These are phyloP conservation scores for Cyphomyrus plagiostoma DNA, from an alignment of 2,113 vertebrate genomes.

Conservation along the genomic window DNA sequence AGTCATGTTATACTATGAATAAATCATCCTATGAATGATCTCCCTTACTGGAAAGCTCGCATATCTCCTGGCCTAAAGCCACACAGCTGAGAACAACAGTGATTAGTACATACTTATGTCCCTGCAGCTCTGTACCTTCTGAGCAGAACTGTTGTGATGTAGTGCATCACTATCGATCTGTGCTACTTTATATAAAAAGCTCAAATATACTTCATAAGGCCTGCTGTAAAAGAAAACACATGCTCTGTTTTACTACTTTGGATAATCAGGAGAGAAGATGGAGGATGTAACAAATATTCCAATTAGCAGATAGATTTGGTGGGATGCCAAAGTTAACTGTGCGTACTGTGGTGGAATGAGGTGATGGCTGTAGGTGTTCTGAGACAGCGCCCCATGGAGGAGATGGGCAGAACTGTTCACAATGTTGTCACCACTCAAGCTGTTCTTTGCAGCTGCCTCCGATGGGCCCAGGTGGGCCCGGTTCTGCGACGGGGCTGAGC, in stretches of 20 bases:
- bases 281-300: not conserved
- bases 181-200: not conserved
- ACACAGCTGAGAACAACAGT: not conserved
- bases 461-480: not conserved
- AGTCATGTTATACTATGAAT: not conserved
- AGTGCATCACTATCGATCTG: not conserved
- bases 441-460: not conserved
- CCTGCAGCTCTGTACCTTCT: not conserved
- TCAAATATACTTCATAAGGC: not conserved
- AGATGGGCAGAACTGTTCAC: not conserved
- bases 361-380: not conserved
- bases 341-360: not conserved
- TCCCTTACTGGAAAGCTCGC: not conserved
- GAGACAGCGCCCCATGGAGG: not conserved
- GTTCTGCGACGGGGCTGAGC: not conserved
- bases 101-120: not conserved
- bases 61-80: not conserved
- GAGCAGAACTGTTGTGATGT: not conserved
- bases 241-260: not conserved
- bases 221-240: not conserved
- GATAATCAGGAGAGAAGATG: not conserved
- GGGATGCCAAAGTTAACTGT: not conserved
- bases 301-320: not conserved
- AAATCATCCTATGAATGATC: not conserved
- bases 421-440: not conserved